Evolutionary conservation across 2,888 invertebrate species (phyloP), one percentile per base, ranked within the genome.

Genomic region (Cosmia trapezina): DNA sequence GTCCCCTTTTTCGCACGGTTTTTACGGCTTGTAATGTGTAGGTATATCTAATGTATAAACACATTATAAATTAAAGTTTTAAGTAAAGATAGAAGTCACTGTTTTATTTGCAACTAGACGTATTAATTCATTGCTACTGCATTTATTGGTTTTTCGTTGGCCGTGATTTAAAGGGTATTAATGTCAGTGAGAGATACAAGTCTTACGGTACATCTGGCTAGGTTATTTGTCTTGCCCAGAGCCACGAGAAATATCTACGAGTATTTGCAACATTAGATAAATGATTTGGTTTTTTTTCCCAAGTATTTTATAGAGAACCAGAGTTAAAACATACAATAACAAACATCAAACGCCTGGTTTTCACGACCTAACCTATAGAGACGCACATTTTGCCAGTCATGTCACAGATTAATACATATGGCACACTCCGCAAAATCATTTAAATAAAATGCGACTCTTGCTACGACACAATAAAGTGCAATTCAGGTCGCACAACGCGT

Each of bases 81-180:
- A n/a, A n/a, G n/a, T n/a, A n/a, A n/a, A 49, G 0, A 19, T n/a
- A 51, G 1, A 70, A 64, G 37, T 14, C 6, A 45, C 19, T 43
- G 22, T 53, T 68, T 78, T 73, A 64, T 68, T 61, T 51, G 43
- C 14, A n/a, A 60, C 47, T 51, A 41, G 22, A 54, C n/a, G 41
- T 49, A 45, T 63, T 60, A 63, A 70, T 70, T 70, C n/a, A 62
- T 57, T 66, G 33, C 59, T 41, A 33, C 28, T 14, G 53, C 43
- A 57, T 80, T 83, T 60, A 83, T 83, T 78, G 56, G 53, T 61
- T 60, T 80, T 49, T 22, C 63, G 17, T 53, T 57, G 37, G 17
- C 60, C 28, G 43, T 81, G 67, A 64, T 78, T 73, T 80, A 70
- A 43, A 22, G 57, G 19, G 17, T 37, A 54, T 80, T 73, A 77